These are phyloP conservation scores for Pseudoatta argentina DNA, from an alignment of 1,140 invertebrate genomes.

Conservation along the genomic window DNA sequence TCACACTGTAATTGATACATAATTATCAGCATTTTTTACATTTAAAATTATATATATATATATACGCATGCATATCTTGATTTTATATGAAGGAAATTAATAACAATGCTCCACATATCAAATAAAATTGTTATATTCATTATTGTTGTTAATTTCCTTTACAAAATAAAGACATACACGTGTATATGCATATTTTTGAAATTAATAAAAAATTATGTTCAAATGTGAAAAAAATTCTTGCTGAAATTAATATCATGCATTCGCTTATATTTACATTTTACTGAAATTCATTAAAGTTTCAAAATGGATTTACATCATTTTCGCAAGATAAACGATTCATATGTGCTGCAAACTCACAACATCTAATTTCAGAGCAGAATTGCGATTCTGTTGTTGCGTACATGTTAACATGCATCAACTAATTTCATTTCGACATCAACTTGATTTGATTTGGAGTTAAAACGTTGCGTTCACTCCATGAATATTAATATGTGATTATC, in stretches of 20 bases:
- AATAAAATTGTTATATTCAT: neutral
- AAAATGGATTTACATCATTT: conserved; percentile 48
- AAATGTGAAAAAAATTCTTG: neutral
- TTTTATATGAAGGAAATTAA: neutral
- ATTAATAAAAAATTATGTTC: too few relatives aligned
- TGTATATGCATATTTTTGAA: too few relatives aligned
- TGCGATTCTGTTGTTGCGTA: conserved; percentile 51
- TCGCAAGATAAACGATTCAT: conserved; percentile 55
- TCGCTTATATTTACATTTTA: conserved; percentile 2
- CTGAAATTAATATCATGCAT: neutral
- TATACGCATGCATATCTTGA: too few relatives aligned
- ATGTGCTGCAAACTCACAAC: conserved; percentile 21
- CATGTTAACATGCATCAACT: conserved; percentile 46
- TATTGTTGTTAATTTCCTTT: too few relatives aligned
- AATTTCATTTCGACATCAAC: conserved; percentile 51
- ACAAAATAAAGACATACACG: too few relatives aligned
- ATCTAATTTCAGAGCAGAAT: conserved; percentile 36
- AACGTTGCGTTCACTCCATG: conserved; percentile 23
- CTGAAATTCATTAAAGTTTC: conserved; percentile 38
- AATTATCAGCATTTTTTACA: too few relatives aligned
- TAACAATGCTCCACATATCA: neutral
- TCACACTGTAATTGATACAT: too few relatives aligned
- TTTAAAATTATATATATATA: too few relatives aligned
- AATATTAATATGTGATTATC: conserved; percentile 56
- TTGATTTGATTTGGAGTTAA: conserved; percentile 54